These are phyloP conservation scores for Caiman crocodilus DNA, from an alignment of 2,797 vertebrate species.

Conservation along the genomic window DNA sequence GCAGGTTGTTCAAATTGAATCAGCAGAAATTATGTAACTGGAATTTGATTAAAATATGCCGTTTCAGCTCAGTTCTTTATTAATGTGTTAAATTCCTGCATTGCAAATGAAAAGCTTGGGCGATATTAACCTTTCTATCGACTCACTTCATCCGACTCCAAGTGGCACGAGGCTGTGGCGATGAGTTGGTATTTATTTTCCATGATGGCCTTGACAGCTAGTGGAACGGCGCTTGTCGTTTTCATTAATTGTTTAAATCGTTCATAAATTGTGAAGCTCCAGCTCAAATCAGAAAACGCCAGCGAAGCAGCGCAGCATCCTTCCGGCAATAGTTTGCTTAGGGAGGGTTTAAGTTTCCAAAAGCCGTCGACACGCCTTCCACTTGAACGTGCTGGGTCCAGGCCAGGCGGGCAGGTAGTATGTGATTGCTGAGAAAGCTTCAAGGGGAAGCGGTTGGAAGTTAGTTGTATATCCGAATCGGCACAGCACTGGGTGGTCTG, in stretches of 20 bases:
- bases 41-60: constrained; percentile 28
- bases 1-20: constrained; percentile 49
- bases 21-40: constrained; percentile 41
- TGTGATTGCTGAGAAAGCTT: neutral
- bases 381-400: neutral
- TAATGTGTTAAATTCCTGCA: neutral
- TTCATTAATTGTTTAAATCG: neutral
- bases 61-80: constrained; percentile 24
- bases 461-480: neutral
- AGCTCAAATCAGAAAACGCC: neutral
- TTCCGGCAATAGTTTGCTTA: neutral
- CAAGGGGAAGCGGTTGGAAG: neutral
- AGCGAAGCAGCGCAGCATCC: neutral
- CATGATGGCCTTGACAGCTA: neutral
- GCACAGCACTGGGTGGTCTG: rapidly evolving
- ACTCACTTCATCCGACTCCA: neutral
- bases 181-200: neutral
- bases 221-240: neutral
- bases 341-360: neutral
- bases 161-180: neutral
- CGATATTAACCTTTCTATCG: neutral
- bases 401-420: neutral
- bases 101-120: neutral
- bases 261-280: neutral
- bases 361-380: neutral